These are phyloP conservation scores for Caenorhabditis sp. DNA, from an alignment of 2,888 invertebrate species.

Conservation along the genomic window DNA sequence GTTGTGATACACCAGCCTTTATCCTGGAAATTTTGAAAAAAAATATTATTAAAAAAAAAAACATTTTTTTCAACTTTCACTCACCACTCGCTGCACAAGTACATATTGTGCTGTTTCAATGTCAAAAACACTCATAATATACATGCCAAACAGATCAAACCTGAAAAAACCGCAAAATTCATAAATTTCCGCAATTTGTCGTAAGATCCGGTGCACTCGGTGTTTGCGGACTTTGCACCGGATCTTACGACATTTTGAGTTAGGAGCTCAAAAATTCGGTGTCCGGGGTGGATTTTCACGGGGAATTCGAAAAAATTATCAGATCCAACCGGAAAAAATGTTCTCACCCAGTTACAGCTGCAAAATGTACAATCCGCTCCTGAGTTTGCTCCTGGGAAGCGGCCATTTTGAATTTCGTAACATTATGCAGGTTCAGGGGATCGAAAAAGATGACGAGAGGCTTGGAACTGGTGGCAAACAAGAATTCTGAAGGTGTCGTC, in stretches of 20 bases:
- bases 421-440: slow-evolving; percentile 42
- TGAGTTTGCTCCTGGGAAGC: slow-evolving; percentile 46
- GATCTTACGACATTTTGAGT: neutral
- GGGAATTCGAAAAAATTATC: neutral
- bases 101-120: slow-evolving; percentile 34
- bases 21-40: too few species aligned
- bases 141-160: slow-evolving; percentile 51
- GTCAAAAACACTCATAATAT: slow-evolving; percentile 42
- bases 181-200: neutral
- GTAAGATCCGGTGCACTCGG: neutral
- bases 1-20: slow-evolving; percentile 41
- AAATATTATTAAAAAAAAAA: too few species aligned
- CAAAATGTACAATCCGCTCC: slow-evolving; percentile 23
- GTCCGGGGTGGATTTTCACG: neutral
- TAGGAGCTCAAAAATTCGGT: neutral
- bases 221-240: neutral
- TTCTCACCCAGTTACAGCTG: slow-evolving; percentile 23
- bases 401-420: slow-evolving; percentile 36
- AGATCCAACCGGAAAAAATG: neutral
- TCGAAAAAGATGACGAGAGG: slow-evolving; percentile 64
- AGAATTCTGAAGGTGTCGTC: slow-evolving; percentile 13
- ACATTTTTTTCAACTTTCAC: too few species aligned
- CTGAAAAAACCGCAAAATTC: slow-evolving; percentile 24
- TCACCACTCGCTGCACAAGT: slow-evolving; percentile 2
- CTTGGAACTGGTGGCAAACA: slow-evolving; percentile 3